Evolutionary conservation across 1,140 invertebrate species (phyloP), one percentile per base, ranked within the genome.

Genomic region (Berghia stephanieae): DNA sequence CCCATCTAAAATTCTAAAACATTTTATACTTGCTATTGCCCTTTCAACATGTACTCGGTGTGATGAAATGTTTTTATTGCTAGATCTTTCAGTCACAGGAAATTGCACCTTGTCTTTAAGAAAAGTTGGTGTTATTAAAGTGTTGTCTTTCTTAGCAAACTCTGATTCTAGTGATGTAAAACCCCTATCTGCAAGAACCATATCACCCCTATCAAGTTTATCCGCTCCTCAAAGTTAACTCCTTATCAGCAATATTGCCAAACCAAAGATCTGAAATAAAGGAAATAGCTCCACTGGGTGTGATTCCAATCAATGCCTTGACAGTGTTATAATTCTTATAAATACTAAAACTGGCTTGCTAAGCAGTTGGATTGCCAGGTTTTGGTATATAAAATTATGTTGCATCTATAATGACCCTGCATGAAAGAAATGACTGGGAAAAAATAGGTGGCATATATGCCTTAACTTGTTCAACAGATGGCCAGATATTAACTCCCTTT

Each of bases 221-320:
- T 71, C 69, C 69, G 27, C 42, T 24, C 36, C 44, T 43, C 4
- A 71, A 21, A 5, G 69, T 71, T 10, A 71, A 24, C 31, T 71
- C 44, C 34, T 71, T 71, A 36, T 71, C 69, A 44, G 42, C 16
- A 24, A 71, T 71, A 31, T 43, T 46, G 40, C 69, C 69, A 5
- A 46, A 10, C 40, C 44, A 71, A 43, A 71, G 21, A 46, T 71
- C 69, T 24, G 69, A 71, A n/a, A 71, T 46, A 49, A 71, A 71
- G 27, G 40, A 24, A n/a, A 71, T 49, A 46, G 69, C 69, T 8
- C 69, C 69, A 46, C 4, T 44, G 27, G 69, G 69, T 44, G 43
- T 27, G n/a, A 71, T 71, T 16, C 69, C 43, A 16, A 71, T 49
- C 4, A 71, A 31, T 24, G 42, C 6, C 34, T 44, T 71, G 16